These are phyloP conservation scores for Tyrannus savana DNA, from an alignment of 2,113 vertebrate genomes.

Conservation along the genomic window DNA sequence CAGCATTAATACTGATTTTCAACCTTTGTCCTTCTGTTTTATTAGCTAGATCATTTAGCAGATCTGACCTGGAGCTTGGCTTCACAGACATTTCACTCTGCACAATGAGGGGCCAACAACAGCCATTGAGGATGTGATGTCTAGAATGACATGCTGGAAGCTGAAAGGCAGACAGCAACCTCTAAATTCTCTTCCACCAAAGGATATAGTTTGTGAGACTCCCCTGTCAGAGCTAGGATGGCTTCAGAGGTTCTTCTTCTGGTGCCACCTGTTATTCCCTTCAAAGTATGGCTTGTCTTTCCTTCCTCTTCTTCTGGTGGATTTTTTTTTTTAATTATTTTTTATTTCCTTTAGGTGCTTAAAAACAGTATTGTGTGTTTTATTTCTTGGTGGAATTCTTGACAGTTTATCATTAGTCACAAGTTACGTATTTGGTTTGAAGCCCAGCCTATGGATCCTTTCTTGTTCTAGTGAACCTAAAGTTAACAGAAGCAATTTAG, in stretches of 20 bases:
- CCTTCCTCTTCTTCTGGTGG: not conserved
- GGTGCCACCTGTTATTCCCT: not conserved
- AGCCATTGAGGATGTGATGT: not conserved
- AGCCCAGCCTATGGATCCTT: not conserved
- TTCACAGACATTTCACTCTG: not conserved
- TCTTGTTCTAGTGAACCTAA: not conserved
- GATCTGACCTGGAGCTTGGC: not conserved
- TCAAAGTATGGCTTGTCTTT: not conserved
- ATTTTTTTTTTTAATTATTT: not conserved
- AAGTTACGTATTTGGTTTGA: not conserved
- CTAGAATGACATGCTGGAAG: not conserved
- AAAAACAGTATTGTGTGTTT: not conserved
- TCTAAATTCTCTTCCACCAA: not conserved
- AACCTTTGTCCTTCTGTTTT: not conserved
- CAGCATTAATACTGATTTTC: not conserved
- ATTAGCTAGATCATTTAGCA: not conserved
- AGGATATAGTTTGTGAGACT: not conserved
- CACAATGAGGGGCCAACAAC: not conserved
- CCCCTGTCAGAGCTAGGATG: not conserved
- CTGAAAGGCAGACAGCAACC: not conserved
- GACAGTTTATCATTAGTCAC: not conserved
- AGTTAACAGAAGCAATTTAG: rapidly evolving
- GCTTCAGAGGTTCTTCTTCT: not conserved
- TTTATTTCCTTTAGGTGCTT: not conserved
- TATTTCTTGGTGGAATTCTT: not conserved